Evolutionary conservation across 2,888 invertebrate species (phyloP), one percentile per base, ranked within the genome.

Genomic region (Phanerotoma sp.): DNA sequence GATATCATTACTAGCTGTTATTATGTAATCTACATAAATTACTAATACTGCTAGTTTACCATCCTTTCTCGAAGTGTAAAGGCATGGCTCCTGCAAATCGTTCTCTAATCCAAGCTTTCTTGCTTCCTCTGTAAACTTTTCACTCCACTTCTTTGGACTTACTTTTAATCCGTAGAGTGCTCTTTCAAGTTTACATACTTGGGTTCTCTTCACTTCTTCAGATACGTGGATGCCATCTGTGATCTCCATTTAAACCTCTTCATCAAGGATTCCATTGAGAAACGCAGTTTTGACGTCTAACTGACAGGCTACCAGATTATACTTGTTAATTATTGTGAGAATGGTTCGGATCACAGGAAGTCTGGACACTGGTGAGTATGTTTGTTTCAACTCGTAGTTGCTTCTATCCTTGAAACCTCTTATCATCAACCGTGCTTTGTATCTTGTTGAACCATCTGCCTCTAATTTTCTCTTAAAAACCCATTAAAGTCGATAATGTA

Each of bases 401-500:
- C 50, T 56, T 32, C 22, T 37, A 18, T 62, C 58, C 44, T 57
- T 54, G 30, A 59, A 56, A 18, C 60, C 62, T 37, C 54, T 47
- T 2, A 50, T 49, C 1, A 60, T 56, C 15, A 60, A 28, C 21
- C 58, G 18, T 9, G 58, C 57, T 30, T 60, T 60, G 21, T 42
- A 51, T 28, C 22, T 60, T 2, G 11, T 22, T 7, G 25, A 18
- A 11, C 42, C 51, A 3, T 35, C 18, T 18, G 18, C 2, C 20
- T 52, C 59, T 11, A 28, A 21, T 47, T 57, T 61, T 20, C 18
- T 57, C 32, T 53, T 62, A 9, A 60, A 55, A 5, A 62, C 56
- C 50, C 63, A 63, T 42, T 20, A 11, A 56, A 62, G 32, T 61
- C 56, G 13, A 61, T 51, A 2, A 60, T 41, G n/a, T 60, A 53